phyloP scores from a whole-genome alignment of 2,797 vertebrate species.

The Psittacula derbiana region DNA sequence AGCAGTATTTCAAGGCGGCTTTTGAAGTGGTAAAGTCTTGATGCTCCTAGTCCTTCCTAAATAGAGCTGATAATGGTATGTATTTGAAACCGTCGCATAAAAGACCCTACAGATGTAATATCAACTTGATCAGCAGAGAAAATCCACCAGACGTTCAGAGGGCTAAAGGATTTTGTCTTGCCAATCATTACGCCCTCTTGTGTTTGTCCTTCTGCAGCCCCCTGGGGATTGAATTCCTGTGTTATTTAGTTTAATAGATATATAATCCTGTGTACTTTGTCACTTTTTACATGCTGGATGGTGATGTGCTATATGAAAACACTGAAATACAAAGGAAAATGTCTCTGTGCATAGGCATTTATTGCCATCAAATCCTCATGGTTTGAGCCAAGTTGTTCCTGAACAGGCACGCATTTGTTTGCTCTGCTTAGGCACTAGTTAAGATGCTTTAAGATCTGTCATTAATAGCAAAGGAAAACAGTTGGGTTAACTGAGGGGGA shows the following conservation, averaged over 20 bases:
- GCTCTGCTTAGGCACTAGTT: not conserved
- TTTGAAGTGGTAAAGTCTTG: not conserved
- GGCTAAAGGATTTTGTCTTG: not conserved
- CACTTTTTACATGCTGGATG: not conserved
- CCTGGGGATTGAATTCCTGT: not conserved
- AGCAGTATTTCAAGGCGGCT: not conserved
- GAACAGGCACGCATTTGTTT: not conserved
- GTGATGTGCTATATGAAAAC: not conserved
- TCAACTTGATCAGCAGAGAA: not conserved
- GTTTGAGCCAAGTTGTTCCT: not conserved
- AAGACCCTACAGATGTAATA: too few species aligned
- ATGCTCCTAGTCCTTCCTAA: not conserved
- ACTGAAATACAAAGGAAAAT: not conserved
- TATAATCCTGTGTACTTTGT: not conserved
- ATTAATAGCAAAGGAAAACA: not conserved
- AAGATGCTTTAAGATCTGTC: slow-evolving; percentile 3
- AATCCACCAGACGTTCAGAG: not conserved
- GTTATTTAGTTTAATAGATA: not conserved
- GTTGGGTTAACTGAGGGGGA: not conserved
- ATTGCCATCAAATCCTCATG: not conserved
- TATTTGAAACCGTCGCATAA: not conserved
- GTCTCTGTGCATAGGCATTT: not conserved
- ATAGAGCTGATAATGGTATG: not conserved
- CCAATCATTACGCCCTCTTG: not conserved
- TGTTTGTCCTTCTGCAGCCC: not conserved